These are phyloP conservation scores for Craterocephalus amniculus DNA, from an alignment of 2,797 vertebrate species.

Conservation along the genomic window DNA sequence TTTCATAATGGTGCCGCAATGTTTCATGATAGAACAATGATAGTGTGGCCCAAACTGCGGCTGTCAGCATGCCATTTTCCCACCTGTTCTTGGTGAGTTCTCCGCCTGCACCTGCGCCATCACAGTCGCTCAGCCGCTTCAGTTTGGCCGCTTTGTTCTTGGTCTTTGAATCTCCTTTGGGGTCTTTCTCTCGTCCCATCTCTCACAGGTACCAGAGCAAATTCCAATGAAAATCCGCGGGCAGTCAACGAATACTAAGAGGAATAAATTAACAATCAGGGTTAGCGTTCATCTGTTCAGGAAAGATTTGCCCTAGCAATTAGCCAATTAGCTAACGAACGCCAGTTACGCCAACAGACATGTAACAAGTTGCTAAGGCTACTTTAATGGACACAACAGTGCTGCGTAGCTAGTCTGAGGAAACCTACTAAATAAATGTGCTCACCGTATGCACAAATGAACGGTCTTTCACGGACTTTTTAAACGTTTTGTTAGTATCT, in stretches of 20 bases:
- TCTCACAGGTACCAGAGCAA: background rate
- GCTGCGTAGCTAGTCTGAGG: background rate
- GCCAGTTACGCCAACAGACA: background rate
- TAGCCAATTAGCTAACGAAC: constrained; percentile 31
- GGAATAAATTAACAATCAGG: no score
- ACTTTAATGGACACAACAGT: background rate
- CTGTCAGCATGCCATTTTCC: background rate
- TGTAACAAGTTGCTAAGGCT: background rate
- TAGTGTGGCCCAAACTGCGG: background rate
- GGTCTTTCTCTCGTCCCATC: constrained; percentile 71
- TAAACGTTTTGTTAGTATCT: background rate
- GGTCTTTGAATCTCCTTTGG: constrained; percentile 41
- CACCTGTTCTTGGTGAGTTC: constrained; percentile 62
- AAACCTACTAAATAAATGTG: rapidly evolving
- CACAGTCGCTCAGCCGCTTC: constrained; percentile 37
- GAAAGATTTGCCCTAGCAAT: background rate
- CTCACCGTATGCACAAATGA: background rate
- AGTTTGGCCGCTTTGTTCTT: constrained; percentile 52
- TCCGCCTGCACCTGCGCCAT: constrained; percentile 29
- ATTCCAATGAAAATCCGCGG: background rate
- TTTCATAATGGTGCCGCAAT: constrained; percentile 13
- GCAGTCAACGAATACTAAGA: background rate
- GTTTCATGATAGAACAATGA: constrained; percentile 16
- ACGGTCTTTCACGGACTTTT: constrained; percentile 7
- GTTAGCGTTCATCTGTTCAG: background rate